Percentiles rank a stretch among this genome's conserved stretches.
phyloP scores from a whole-genome alignment of 2,797 vertebrate genomes.

The Enteromius anoplus region DNA sequence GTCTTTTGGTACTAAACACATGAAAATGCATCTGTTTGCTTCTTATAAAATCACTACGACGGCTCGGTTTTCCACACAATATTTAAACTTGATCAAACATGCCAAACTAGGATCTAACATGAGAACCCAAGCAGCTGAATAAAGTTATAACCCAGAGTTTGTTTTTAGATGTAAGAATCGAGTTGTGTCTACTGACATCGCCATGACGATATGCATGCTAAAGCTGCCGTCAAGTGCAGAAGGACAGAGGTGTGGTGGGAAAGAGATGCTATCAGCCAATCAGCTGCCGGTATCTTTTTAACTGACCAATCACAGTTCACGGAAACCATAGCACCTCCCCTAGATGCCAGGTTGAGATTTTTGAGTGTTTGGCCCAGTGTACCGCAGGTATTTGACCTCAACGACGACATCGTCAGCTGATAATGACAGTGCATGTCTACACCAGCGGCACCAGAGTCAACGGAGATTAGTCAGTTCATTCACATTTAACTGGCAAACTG shows the following conservation, averaged over 20 bases:
- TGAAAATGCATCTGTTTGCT: neutral
- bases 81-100: neutral
- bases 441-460: neutral
- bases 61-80: neutral
- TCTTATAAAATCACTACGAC: neutral
- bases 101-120: slow-evolving; percentile 2
- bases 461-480: neutral
- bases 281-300: slow-evolving; percentile 39
- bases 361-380: neutral
- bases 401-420: neutral
- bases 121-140: slow-evolving; percentile 9
- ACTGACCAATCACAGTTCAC: slow-evolving; percentile 49
- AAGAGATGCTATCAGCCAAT: slow-evolving; percentile 60
- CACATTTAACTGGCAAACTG: neutral
- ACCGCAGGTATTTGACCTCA: slow-evolving; percentile 22
- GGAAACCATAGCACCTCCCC: slow-evolving; percentile 44
- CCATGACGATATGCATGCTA: slow-evolving; percentile 46
- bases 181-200: slow-evolving; percentile 50
- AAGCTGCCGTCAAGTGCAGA: slow-evolving; percentile 37
- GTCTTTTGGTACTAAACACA: neutral
- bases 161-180: slow-evolving; percentile 65
- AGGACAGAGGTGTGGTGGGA: slow-evolving; percentile 48
- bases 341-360: slow-evolving; percentile 7
- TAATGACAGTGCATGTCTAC: slow-evolving; percentile 6
- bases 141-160: slow-evolving; percentile 50